These are phyloP conservation scores for Spondyliosoma cantharus DNA, from an alignment of 2,797 vertebrate species.

Conservation along the genomic window DNA sequence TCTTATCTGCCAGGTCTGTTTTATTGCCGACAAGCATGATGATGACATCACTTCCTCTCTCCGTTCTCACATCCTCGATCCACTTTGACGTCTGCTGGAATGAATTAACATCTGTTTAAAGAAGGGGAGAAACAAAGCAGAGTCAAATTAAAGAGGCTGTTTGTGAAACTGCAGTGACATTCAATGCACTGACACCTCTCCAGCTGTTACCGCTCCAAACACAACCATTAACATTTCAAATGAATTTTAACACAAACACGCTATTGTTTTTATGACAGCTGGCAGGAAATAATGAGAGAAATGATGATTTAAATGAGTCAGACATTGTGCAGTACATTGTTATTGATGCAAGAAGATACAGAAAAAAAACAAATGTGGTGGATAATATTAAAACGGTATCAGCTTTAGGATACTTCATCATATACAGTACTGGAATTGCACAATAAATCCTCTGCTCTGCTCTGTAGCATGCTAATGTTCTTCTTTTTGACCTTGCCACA, in stretches of 20 bases:
- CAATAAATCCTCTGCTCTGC: constrained; percentile 19
- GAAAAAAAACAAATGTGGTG: not conserved
- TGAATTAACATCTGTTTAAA: constrained; percentile 89
- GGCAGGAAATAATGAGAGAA: not conserved
- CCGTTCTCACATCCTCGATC: constrained; percentile 94
- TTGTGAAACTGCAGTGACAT: constrained; percentile 1
- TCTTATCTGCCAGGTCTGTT: constrained; percentile 93
- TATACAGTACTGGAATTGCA: not conserved
- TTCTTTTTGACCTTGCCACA: constrained; percentile 46
- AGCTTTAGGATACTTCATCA: not conserved
- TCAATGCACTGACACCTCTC: not conserved
- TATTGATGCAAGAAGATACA: constrained; percentile 10
- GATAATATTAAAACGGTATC: constrained; percentile 11
- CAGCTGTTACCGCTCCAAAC: not conserved
- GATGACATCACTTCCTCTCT: constrained; percentile 94
- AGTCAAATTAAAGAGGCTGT: constrained; percentile 15
- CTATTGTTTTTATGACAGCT: not conserved
- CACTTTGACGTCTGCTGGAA: constrained; percentile 95
- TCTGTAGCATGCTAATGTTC: constrained; percentile 18
- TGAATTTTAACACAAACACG: not conserved
- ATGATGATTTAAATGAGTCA: not conserved
- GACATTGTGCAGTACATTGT: not conserved
- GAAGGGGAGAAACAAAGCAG: not conserved
- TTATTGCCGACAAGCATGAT: constrained; percentile 96
- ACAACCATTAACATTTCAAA: not conserved